Conservation (phyloP, 2,888 invertebrate genomes). For the Tenthredo notha region DNA sequence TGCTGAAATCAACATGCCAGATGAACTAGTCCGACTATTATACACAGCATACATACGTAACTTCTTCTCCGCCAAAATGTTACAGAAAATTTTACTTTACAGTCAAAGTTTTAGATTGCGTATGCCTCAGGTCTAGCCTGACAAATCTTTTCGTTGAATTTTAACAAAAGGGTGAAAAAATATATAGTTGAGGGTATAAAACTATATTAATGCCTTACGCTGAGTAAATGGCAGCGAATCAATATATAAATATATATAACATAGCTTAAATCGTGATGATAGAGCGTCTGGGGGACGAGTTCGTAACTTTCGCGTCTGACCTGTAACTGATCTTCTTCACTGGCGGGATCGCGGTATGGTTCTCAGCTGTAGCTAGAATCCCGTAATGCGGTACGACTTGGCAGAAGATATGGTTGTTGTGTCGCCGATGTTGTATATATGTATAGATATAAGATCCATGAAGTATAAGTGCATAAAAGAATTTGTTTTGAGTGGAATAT, state of each 20-base stretch:
- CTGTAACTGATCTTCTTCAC: conserved; percentile 32
- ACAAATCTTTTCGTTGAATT: background rate
- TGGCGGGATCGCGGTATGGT: conserved; percentile 8
- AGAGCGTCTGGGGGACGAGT: background rate
- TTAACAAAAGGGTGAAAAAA: background rate
- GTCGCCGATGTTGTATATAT: conserved; percentile 1
- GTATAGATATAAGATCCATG: conserved; percentile 1
- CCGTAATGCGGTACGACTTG: background rate
- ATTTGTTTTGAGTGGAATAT: conserved; percentile 43
- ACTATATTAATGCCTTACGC: background rate
- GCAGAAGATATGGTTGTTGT: conserved; percentile 35
- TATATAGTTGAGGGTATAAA: background rate
- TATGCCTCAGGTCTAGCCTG: background rate
- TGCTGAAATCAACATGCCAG: background rate
- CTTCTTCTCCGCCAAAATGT: background rate
- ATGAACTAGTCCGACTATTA: background rate
- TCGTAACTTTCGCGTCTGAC: conserved; percentile 35
- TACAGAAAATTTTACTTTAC: background rate
- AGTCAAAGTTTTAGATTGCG: background rate
- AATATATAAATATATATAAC: background rate
- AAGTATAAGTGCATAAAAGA: conserved; percentile 35
- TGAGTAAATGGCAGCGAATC: background rate
- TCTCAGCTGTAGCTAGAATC: background rate
- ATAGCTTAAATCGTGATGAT: background rate
- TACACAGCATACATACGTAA: background rate